A percentile compares a stretch with the other conserved stretches of the same genome.
phyloP scores from a whole-genome alignment of 2,888 invertebrate genomes.

The Eretmocerus hayati region DNA sequence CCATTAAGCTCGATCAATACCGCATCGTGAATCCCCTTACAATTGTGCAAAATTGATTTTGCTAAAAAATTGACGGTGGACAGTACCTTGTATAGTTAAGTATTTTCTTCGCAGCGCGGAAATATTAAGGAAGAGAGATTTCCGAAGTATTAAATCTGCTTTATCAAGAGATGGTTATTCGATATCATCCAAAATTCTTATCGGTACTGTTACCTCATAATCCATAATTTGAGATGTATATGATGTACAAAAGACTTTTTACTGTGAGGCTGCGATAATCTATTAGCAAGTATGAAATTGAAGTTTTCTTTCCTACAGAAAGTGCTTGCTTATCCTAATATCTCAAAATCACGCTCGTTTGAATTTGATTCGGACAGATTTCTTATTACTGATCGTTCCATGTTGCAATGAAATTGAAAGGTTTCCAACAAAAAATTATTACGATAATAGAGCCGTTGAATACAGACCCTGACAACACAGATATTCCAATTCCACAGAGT shows the following conservation, averaged over 20 bases:
- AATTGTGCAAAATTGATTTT: constrained; percentile 16
- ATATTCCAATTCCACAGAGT: too few species aligned
- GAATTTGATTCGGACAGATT: too few species aligned
- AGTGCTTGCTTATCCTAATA: too few species aligned
- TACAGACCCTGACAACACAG: too few species aligned
- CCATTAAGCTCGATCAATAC: constrained; percentile 23
- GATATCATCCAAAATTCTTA: constrained; percentile 1
- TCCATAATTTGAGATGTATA: neutral
- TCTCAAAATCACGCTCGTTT: too few species aligned
- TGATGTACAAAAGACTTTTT: constrained; percentile 12
- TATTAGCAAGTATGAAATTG: constrained; percentile 37
- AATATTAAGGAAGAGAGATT: constrained; percentile 1
- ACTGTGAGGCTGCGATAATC: constrained; percentile 28
- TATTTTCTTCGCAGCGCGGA: neutral
- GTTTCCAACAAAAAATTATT: too few species aligned
- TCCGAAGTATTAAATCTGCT: neutral
- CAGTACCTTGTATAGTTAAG: neutral
- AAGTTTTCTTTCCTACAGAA: too few species aligned
- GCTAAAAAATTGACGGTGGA: constrained; percentile 16
- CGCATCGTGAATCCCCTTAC: constrained; percentile 12
- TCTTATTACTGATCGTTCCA: too few species aligned
- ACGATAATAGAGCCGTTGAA: too few species aligned
- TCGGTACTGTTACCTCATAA: neutral
- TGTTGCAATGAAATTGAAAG: too few species aligned
- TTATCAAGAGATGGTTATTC: neutral